Conservation (phyloP, 2,888 invertebrate genomes). For the Xanthorhoe designata region DNA sequence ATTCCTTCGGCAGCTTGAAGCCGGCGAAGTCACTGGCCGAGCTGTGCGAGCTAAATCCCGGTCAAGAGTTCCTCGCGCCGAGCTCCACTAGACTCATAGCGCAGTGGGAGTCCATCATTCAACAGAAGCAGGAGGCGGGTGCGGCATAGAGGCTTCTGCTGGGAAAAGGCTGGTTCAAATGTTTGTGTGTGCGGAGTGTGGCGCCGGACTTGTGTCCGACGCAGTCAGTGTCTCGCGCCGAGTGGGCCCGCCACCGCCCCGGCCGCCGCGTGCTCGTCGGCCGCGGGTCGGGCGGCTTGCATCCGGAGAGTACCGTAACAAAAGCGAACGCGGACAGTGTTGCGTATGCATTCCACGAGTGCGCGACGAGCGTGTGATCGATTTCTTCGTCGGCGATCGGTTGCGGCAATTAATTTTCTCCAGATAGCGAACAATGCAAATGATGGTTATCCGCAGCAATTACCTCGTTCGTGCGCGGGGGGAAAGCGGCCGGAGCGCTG, state of each 20-base stretch:
- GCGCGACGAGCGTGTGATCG: constrained; percentile 55
- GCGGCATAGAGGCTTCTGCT: constrained; percentile 67
- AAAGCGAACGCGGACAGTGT: constrained; percentile 46
- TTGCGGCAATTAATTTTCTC: constrained; percentile 79
- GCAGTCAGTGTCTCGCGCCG: constrained; percentile 46
- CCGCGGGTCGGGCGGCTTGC: constrained; percentile 39
- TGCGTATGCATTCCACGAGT: constrained; percentile 48
- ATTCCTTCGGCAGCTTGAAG: constrained; percentile 83
- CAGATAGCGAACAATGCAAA: constrained; percentile 78
- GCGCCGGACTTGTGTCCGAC: constrained; percentile 49
- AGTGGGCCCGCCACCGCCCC: constrained; percentile 16
- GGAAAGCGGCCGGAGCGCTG: constrained; percentile 74
- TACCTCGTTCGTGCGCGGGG: constrained; percentile 67
- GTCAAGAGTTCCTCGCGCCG: constrained; percentile 87
- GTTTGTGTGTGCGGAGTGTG: constrained; percentile 52
- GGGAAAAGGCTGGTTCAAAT: constrained; percentile 55
- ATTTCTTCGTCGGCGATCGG: constrained; percentile 67
- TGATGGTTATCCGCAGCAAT: constrained; percentile 78
- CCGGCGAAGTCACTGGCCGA: constrained; percentile 89
- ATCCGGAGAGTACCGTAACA: constrained; percentile 46
- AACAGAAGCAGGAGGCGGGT: constrained; percentile 86
- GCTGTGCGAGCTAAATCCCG: constrained; percentile 87
- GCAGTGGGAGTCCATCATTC: constrained; percentile 93
- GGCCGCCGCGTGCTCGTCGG: too few relatives aligned
- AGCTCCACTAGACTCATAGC: constrained; percentile 90